Conservation (phyloP, 2,888 invertebrate genomes). For the Dasypolia templi region DNA sequence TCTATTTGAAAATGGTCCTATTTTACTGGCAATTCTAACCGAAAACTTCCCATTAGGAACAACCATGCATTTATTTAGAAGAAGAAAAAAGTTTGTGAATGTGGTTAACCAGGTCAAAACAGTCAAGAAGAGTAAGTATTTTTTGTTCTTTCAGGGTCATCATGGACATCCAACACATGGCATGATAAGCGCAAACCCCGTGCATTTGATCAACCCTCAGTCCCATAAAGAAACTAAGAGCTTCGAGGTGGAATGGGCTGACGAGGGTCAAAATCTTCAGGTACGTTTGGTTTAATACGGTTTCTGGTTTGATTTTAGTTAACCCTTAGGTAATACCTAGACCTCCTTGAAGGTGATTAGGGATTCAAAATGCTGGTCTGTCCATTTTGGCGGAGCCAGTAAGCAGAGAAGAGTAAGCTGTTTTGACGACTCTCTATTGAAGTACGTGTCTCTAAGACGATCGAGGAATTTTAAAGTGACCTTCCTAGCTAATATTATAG, state of each 20-base stretch:
- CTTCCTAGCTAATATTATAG: background rate
- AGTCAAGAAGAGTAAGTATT: background rate
- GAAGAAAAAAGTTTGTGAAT: background rate
- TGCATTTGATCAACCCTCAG: background rate
- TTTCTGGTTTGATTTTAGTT: background rate
- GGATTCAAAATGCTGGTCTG: background rate
- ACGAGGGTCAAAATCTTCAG: slow-evolving; percentile 33
- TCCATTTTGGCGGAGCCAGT: background rate
- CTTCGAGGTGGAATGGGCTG: slow-evolving; percentile 26
- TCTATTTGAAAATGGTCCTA: background rate
- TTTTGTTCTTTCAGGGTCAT: slow-evolving; percentile 25
- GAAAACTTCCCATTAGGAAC: background rate
- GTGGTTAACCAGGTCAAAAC: background rate
- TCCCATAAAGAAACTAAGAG: slow-evolving; percentile 15
- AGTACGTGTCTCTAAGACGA: too few relatives aligned
- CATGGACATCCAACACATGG: slow-evolving; percentile 39
- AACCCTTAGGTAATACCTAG: background rate
- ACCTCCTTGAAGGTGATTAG: background rate
- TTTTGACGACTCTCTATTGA: background rate
- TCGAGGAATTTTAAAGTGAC: background rate
- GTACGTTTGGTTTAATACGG: slow-evolving; percentile 24
- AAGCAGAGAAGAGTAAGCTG: background rate
- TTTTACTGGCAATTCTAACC: background rate
- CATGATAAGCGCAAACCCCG: slow-evolving; percentile 8
- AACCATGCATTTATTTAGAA: background rate